phyloP scores from a whole-genome alignment of 2,797 vertebrate species.

The Hydrophis major region DNA sequence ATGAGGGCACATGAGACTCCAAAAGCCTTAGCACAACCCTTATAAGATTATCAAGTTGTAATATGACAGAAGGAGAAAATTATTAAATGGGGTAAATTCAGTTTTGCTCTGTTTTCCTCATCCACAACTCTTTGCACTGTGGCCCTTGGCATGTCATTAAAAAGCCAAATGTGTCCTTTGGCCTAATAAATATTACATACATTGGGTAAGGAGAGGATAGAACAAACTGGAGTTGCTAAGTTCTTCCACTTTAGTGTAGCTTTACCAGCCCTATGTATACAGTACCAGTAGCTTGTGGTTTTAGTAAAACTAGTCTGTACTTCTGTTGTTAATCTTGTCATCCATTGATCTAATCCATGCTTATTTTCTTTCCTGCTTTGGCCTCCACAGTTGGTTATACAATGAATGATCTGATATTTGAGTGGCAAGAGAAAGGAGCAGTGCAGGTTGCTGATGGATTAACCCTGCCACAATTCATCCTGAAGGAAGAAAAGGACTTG shows the following conservation, averaged over 20 bases:
- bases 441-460: conserved; percentile 95
- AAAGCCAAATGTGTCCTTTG: background rate
- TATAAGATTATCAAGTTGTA: background rate
- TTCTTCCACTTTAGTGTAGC: background rate
- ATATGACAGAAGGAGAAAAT: background rate
- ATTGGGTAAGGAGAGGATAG: background rate
- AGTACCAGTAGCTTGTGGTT: background rate
- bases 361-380: conserved; percentile 11
- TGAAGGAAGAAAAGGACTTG: conserved; percentile 97
- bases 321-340: background rate
- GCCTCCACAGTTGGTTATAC: conserved; percentile 90
- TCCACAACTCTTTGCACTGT: background rate
- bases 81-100: background rate
- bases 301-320: background rate
- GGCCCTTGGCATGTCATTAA: background rate
- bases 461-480: conserved; percentile 94
- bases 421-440: conserved; percentile 96
- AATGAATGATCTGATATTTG: conserved; percentile 98
- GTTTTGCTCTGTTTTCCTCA: background rate
- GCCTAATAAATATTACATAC: background rate
- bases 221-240: background rate
- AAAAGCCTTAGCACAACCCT: background rate
- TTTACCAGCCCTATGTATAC: background rate
- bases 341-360: background rate
- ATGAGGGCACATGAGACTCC: too few species aligned